These are phyloP conservation scores for Drosophila mimica DNA, from an alignment of 2,888 invertebrate genomes.

Conservation along the genomic window DNA sequence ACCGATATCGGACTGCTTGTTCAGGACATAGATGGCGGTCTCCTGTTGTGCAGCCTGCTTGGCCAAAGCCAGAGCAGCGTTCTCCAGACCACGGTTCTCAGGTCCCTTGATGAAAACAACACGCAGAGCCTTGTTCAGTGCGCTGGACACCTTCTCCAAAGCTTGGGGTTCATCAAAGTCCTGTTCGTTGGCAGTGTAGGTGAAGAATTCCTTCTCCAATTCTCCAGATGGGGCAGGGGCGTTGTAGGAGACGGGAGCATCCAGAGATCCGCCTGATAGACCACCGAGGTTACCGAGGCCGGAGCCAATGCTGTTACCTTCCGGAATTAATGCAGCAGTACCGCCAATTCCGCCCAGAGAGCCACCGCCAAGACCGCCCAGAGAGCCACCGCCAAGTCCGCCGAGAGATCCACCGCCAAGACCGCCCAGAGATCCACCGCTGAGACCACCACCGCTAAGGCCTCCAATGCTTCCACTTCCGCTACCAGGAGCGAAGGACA, in stretches of 20 bases:
- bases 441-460: conserved; percentile 14
- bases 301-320: conserved; percentile 20
- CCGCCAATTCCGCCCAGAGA: conserved; percentile 10
- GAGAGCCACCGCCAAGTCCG: conserved; percentile 14
- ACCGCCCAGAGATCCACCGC: conserved; percentile 15
- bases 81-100: conserved; percentile 75
- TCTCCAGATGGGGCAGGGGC: conserved; percentile 65
- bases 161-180: conserved; percentile 69
- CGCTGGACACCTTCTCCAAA: conserved; percentile 50
- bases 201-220: conserved; percentile 75
- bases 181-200: conserved; percentile 76
- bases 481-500: conserved; percentile 68
- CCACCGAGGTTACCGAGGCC: conserved; percentile 37
- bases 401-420: not conserved
- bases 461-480: conserved; percentile 24
- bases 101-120: conserved; percentile 81
- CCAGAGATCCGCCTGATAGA: conserved; percentile 25
- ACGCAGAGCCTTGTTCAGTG: conserved; percentile 72
- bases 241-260: conserved; percentile 54
- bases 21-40: conserved; percentile 82
- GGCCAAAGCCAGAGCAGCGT: conserved; percentile 77
- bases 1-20: conserved; percentile 77
- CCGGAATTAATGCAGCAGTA: not conserved
- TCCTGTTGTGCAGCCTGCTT: conserved; percentile 78
- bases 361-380: conserved; percentile 18